Base-by-base conservation (phyloP, 2,888 invertebrate genomes). In the Dinocampus coccinellae region DNA sequence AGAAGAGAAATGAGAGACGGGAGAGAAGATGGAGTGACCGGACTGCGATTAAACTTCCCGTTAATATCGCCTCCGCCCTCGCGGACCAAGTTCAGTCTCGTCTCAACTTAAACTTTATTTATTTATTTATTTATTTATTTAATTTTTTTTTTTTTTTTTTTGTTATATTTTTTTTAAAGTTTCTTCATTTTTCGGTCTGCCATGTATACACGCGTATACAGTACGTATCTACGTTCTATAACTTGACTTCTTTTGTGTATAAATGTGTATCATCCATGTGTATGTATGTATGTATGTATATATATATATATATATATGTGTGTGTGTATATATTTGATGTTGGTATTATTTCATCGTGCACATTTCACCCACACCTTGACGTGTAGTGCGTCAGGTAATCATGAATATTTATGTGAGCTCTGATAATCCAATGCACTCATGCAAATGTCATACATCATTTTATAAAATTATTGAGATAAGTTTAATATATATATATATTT, bases 41-140 rank as follows among this genome's bases (percentile, higher is more conserved):
- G 79, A 79, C 82, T 78, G 83, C 82, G 84, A 85, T 85, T 84
- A 85, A 85, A 85, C 85, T 84, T 85, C 83, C 86, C 85, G 85
- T 85, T 86, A 85, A 85, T 83, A 82, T 82, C 77, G 78, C 78
- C 78, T 77, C 75, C 75, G 74, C 77, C 78, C 74, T 77, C 76
- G 67, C 53, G 65, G n/a, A n/a, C n/a, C n/a, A n/a, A n/a, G n/a
- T 63, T 60, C 66, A 33, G 76, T 26, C 78, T 77, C 76, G 71
- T 74, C 70, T 74, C 75, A 73, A 76, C 76, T 76, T 70, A 73
- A 73, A 63, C 55, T 76, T 78, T 78, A 78, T 77, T 76, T 66
- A 67, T 57, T 76, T 76, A 77, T 79, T 75, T 76, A 69, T 65
- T 69, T 72, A 73, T 74, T 71, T 64, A 68, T 52, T 57, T 36